Conservation (phyloP, 2,797 vertebrate genomes). For the Sternotherus odoratus region DNA sequence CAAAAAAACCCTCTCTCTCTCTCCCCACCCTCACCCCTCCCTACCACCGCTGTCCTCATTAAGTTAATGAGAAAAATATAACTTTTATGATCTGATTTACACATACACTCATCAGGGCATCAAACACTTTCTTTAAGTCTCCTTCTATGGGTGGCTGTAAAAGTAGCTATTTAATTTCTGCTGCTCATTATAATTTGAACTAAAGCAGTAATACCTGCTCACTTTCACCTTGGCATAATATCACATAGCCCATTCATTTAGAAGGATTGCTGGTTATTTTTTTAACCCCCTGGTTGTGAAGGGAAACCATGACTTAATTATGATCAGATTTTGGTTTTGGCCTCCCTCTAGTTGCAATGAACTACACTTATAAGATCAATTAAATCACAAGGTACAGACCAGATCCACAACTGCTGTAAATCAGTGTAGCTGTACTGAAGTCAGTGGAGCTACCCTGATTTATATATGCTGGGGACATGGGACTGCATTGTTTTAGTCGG, state of each 20-base stretch:
- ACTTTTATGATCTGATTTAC: background rate
- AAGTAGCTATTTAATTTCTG: background rate
- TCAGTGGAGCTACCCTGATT: background rate
- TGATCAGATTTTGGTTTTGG: background rate
- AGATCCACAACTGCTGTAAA: background rate
- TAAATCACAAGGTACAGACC: background rate
- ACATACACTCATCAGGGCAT: background rate
- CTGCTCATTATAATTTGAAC: background rate
- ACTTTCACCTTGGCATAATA: background rate
- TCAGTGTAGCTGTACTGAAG: background rate
- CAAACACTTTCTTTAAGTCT: background rate
- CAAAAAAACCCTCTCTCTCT: background rate
- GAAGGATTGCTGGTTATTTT: background rate
- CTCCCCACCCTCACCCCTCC: fast-evolving
- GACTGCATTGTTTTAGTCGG: background rate
- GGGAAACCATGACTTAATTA: background rate
- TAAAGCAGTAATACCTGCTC: background rate
- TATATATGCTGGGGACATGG: background rate
- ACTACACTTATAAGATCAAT: background rate
- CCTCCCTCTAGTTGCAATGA: background rate
- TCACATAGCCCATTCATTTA: background rate
- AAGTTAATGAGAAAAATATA: background rate
- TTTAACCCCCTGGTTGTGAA: background rate
- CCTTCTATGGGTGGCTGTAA: background rate
- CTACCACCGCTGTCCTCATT: no score